Conservation (phyloP, 2,888 invertebrate species). For the Maniola hyperantus region DNA sequence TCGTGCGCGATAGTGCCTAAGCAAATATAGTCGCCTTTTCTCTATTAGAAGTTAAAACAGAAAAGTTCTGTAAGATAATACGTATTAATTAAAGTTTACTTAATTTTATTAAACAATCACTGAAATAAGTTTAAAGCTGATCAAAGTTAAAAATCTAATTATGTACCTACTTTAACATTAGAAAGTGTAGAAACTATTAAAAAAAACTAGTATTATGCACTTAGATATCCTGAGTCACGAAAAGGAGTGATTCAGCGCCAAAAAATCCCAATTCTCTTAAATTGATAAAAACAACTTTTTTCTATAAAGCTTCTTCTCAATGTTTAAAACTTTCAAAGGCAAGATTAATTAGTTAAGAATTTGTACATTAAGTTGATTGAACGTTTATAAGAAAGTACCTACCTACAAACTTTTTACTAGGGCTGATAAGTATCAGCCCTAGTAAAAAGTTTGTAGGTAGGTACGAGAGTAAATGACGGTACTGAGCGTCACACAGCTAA, state of each 20-base stretch:
- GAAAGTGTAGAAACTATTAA: too few species aligned
- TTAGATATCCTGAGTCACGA: too few species aligned
- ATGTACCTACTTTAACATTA: background rate
- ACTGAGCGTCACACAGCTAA: too few species aligned
- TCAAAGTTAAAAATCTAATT: background rate
- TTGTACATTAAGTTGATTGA: constrained; percentile 54
- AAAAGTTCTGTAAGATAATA: too few species aligned
- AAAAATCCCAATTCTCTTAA: background rate
- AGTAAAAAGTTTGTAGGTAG: too few species aligned
- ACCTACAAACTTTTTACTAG: constrained; percentile 28
- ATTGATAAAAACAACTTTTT: constrained; percentile 9
- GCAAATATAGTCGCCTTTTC: background rate
- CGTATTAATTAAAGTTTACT: too few species aligned
- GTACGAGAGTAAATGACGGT: constrained; percentile 42
- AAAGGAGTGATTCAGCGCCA: background rate
- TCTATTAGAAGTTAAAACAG: background rate
- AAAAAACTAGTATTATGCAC: too few species aligned
- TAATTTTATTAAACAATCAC: too few species aligned
- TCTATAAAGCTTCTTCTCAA: background rate
- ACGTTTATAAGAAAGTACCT: constrained; percentile 53
- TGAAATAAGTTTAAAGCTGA: background rate
- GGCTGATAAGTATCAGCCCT: constrained; percentile 33
- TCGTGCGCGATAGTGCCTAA: background rate
- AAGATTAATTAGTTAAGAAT: constrained; percentile 58
- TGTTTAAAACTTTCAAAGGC: constrained; percentile 43